phyloP scores from a whole-genome alignment of 2,888 invertebrate species.

The Eristalis pertinax region DNA sequence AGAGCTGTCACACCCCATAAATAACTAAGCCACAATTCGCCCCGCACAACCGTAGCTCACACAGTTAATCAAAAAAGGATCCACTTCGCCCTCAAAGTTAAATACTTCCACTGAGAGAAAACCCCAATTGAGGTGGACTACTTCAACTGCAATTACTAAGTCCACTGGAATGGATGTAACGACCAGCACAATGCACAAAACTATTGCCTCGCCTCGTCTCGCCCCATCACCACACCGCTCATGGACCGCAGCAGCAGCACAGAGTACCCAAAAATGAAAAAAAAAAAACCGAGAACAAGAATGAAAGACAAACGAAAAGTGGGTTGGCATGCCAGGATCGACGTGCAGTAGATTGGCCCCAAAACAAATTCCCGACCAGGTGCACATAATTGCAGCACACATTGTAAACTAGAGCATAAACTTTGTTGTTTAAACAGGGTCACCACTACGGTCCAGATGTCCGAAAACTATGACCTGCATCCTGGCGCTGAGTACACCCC shows the following conservation, averaged over 20 bases:
- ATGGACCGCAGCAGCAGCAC: slow-evolving; percentile 1
- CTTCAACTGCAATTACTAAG: slow-evolving; percentile 43
- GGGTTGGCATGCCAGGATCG: slow-evolving; percentile 18
- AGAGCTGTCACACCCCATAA: not conserved
- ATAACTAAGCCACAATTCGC: not conserved
- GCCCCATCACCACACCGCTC: not conserved
- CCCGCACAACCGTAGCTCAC: not conserved
- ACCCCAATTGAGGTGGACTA: slow-evolving; percentile 9
- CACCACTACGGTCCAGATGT: slow-evolving; percentile 45
- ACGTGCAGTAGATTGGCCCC: slow-evolving; percentile 36
- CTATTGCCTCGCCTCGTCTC: slow-evolving; percentile 10
- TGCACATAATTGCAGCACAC: slow-evolving; percentile 71
- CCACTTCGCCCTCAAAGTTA: slow-evolving; percentile 35
- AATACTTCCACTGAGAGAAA: slow-evolving; percentile 32
- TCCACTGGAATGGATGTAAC: slow-evolving; percentile 33
- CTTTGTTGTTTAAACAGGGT: slow-evolving; percentile 69
- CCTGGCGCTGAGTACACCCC: slow-evolving; percentile 3
- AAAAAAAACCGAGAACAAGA: slow-evolving; percentile 30
- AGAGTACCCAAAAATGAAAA: slow-evolving; percentile 15
- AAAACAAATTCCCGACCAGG: slow-evolving; percentile 64
- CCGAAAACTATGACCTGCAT: slow-evolving; percentile 52
- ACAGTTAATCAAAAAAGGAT: slow-evolving; percentile 45
- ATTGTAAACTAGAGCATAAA: slow-evolving; percentile 70
- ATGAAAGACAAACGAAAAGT: slow-evolving; percentile 35
- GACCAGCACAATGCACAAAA: slow-evolving; percentile 50